A percentile compares a stretch with the other conserved stretches of the same genome.
These are phyloP conservation scores for Arizona elegans DNA, from an alignment of 2,113 vertebrate genomes.

Conservation along the genomic window DNA sequence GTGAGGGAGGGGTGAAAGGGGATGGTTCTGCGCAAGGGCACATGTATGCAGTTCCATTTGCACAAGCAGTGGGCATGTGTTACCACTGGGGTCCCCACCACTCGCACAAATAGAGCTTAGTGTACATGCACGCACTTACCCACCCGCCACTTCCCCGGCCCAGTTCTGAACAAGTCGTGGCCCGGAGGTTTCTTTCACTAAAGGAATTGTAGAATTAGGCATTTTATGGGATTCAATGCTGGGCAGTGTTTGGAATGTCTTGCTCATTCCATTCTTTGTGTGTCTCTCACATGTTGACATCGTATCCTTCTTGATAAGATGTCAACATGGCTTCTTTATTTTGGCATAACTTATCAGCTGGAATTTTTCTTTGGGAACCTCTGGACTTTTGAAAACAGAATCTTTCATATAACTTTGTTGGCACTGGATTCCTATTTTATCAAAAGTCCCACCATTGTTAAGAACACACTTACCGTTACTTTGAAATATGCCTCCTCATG, in stretches of 20 bases:
- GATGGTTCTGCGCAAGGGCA: neutral
- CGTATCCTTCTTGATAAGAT: neutral
- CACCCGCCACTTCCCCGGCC: neutral
- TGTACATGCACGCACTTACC: rapidly evolving
- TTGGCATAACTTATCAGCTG: neutral
- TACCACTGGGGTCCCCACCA: neutral
- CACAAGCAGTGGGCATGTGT: too few species aligned
- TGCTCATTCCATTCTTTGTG: neutral
- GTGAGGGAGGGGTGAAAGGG: neutral
- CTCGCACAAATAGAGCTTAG: neutral
- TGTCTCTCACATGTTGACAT: neutral
- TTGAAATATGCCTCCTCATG: neutral
- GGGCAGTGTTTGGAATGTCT: neutral
- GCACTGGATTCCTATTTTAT: neutral
- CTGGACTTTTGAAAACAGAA: neutral
- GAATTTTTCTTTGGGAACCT: neutral
- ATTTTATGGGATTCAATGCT: neutral
- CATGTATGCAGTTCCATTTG: too few species aligned
- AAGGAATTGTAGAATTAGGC: neutral
- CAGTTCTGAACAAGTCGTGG: neutral
- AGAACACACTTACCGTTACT: neutral
- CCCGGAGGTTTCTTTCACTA: neutral
- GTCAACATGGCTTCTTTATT: neutral
- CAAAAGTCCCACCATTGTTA: neutral
- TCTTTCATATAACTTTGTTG: neutral